A percentile compares a stretch with the other conserved stretches of the same genome.
phyloP scores from a whole-genome alignment of 1,140 invertebrate genomes.

The Drosophila ogumai region DNA sequence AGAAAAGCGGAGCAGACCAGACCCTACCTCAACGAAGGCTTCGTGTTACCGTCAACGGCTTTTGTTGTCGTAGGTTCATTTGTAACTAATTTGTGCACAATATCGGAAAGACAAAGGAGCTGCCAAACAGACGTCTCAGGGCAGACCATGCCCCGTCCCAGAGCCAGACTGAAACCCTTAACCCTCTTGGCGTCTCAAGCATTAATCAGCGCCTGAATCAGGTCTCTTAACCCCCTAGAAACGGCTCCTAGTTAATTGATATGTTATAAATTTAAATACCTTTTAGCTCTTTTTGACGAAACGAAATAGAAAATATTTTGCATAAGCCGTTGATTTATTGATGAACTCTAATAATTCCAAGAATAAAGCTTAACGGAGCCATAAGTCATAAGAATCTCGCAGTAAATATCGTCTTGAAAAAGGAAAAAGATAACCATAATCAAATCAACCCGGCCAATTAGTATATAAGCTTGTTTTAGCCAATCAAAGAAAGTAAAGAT shows the following conservation, averaged over 20 bases:
- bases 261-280: conserved; percentile 1
- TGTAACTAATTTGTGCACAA: conserved; percentile 81
- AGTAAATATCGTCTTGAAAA: conserved; percentile 1
- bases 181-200: conserved; percentile 1
- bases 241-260: neutral
- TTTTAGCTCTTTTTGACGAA: neutral
- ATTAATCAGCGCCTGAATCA: neutral
- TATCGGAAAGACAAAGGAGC: conserved; percentile 70
- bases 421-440: neutral
- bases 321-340: conserved; percentile 10
- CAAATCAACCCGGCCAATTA: conserved; percentile 11
- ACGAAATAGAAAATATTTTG: neutral
- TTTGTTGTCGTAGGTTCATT: conserved; percentile 80
- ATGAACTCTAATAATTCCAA: neutral
- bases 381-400: neutral
- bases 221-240: neutral
- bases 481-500: conserved; percentile 12
- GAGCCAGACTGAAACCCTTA: conserved; percentile 1
- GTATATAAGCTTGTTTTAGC: conserved; percentile 14
- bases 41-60: conserved; percentile 64
- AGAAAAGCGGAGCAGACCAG: conserved; percentile 9
- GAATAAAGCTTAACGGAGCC: neutral
- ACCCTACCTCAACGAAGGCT: conserved; percentile 43
- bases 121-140: conserved; percentile 4
- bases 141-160: conserved; percentile 6